These are phyloP conservation scores for Calyptomena viridis DNA, from an alignment of 2,113 vertebrate species.

Conservation along the genomic window DNA sequence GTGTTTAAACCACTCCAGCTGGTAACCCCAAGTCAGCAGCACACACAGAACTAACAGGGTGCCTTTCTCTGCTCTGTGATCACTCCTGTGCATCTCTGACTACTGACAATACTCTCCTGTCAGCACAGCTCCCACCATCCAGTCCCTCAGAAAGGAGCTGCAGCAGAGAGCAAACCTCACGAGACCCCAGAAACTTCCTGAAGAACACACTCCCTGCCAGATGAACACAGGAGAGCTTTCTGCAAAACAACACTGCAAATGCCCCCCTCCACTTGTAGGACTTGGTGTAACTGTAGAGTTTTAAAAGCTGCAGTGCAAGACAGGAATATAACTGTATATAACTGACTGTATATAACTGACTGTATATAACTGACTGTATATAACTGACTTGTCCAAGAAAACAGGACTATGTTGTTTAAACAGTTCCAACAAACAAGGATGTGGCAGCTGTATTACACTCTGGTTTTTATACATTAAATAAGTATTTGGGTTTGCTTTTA, in stretches of 20 bases:
- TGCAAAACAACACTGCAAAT: neutral
- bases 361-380: rapidly evolving
- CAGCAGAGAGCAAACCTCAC: neutral
- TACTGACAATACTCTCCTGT: neutral
- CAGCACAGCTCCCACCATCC: neutral
- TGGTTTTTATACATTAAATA: neutral
- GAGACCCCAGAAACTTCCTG: neutral
- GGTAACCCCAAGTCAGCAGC: neutral
- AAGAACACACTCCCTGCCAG: neutral
- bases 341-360: rapidly evolving
- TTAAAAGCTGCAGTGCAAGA: neutral
- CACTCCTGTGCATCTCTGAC: neutral
- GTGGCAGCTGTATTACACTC: neutral
- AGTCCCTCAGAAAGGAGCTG: neutral
- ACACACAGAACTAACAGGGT: neutral
- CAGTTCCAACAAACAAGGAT: neutral
- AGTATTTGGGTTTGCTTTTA: neutral
- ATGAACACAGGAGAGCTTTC: neutral
- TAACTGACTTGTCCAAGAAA: neutral
- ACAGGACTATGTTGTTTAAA: rapidly evolving
- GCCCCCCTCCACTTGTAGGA: neutral
- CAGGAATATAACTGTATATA: rapidly evolving
- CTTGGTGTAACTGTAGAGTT: rapidly evolving
- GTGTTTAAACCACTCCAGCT: constrained; percentile 13
- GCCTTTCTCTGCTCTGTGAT: neutral